phyloP scores from a whole-genome alignment of 2,888 invertebrate genomes.

The Empis stercorea region DNA sequence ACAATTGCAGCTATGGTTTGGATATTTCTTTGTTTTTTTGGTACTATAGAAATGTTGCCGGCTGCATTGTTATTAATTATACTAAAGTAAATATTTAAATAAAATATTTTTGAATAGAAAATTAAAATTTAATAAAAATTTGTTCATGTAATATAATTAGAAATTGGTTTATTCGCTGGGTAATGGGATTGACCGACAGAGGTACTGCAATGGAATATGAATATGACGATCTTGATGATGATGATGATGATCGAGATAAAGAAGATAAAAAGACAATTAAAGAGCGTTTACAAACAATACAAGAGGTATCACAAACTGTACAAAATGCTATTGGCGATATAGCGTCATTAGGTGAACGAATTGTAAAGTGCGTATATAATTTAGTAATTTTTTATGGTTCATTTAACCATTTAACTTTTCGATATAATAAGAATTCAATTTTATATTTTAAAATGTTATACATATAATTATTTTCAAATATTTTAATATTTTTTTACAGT shows the following conservation, averaged over 20 bases:
- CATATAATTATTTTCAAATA: slow-evolving; percentile 1
- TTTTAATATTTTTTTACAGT: slow-evolving; percentile 40
- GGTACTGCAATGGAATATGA: slow-evolving; percentile 39
- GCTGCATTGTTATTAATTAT: slow-evolving; percentile 68
- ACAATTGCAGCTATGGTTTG: slow-evolving; percentile 72
- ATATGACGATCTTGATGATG: slow-evolving; percentile 64
- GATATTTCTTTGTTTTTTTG: slow-evolving; percentile 81
- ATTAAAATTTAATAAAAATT: too few relatives aligned
- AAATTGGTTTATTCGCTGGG: slow-evolving; percentile 33
- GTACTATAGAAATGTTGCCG: slow-evolving; percentile 93
- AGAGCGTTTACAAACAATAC: slow-evolving; percentile 86
- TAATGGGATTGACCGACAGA: slow-evolving; percentile 28
- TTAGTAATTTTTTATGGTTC: too few relatives aligned
- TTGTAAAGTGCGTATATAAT: slow-evolving; percentile 78
- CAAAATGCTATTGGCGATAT: slow-evolving; percentile 92
- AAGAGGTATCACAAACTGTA: slow-evolving; percentile 93
- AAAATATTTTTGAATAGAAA: background rate
- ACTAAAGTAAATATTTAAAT: slow-evolving; percentile 37
- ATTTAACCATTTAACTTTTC: background rate
- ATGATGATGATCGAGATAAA: slow-evolving; percentile 84
- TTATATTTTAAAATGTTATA: background rate
- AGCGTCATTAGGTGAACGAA: slow-evolving; percentile 84
- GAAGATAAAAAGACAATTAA: slow-evolving; percentile 92
- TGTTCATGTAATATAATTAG: too few relatives aligned
- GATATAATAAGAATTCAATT: too few relatives aligned